A percentile compares a stretch with the other conserved stretches of the same genome.
phyloP scores from a whole-genome alignment of 2,797 vertebrate species.

The Meriones psammophilus region DNA sequence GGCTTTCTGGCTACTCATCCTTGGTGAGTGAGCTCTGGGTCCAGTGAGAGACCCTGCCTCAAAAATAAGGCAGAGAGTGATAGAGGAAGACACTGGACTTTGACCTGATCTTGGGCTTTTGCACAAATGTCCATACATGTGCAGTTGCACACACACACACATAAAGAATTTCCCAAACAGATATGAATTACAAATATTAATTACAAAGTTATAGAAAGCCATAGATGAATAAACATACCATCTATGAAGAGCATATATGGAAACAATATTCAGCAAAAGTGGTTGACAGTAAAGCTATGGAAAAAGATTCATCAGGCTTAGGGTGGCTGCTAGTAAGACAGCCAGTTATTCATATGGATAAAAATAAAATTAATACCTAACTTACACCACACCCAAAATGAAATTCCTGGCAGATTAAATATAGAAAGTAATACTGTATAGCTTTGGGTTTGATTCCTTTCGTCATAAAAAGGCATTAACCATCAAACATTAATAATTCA shows the following conservation, averaged over 20 bases:
- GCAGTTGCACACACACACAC: neutral
- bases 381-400: slow-evolving; percentile 5
- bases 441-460: slow-evolving; percentile 52
- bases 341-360: slow-evolving; percentile 17
- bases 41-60: neutral
- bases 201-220: slow-evolving; percentile 44
- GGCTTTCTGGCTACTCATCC: neutral
- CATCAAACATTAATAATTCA: slow-evolving; percentile 69
- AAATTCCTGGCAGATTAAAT: slow-evolving; percentile 62
- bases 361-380: slow-evolving; percentile 61
- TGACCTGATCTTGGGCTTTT: neutral
- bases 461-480: slow-evolving; percentile 54
- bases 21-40: neutral
- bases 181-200: slow-evolving; percentile 8
- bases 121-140: neutral
- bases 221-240: slow-evolving; percentile 45
- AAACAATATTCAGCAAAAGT: slow-evolving; percentile 43
- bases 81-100: neutral
- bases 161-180: neutral
- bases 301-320: neutral
- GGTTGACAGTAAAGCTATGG: slow-evolving; percentile 35
- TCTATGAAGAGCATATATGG: slow-evolving; percentile 21
- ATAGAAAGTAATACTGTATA: slow-evolving; percentile 45
- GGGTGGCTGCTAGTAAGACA: neutral
- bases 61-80: neutral